phyloP scores from a whole-genome alignment of 2,888 invertebrate species.

The Dorcus parallelipipedus region DNA sequence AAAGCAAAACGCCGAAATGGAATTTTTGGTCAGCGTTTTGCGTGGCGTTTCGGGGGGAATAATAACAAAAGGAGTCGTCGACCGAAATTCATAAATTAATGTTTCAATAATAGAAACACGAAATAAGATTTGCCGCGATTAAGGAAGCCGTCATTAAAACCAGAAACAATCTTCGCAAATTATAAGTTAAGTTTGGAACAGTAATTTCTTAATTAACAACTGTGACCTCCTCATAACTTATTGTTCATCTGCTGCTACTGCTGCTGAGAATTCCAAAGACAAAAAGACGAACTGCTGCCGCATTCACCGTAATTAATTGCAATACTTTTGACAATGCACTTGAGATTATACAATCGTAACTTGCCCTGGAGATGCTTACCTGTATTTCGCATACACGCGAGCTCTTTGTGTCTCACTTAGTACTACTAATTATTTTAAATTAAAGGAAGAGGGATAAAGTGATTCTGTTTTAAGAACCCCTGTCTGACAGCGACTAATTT shows the following conservation, averaged over 20 bases:
- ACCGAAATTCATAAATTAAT: neutral
- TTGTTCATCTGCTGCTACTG: conserved; percentile 44
- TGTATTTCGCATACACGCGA: conserved; percentile 5
- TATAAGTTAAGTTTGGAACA: conserved; percentile 26
- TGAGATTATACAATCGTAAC: conserved; percentile 26
- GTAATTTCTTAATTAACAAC: conserved; percentile 50
- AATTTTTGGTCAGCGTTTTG: conserved; percentile 1
- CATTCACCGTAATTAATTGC: conserved; percentile 42
- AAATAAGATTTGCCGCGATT: conserved; percentile 20
- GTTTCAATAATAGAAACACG: conserved; percentile 23
- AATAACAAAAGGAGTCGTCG: no score
- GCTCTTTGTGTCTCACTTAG: conserved; percentile 4
- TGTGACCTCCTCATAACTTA: conserved; percentile 45
- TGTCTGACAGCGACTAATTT: conserved; percentile 21
- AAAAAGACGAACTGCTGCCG: conserved; percentile 29
- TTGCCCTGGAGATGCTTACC: conserved; percentile 7
- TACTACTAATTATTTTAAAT: neutral
- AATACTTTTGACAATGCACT: conserved; percentile 46
- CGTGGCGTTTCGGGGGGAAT: neutral
- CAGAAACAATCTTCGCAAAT: conserved; percentile 28
- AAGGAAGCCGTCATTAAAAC: conserved; percentile 24
- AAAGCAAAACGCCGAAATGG: neutral
- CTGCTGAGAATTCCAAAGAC: conserved; percentile 19
- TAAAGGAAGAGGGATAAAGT: no score
- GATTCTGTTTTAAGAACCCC: neutral